Conservation (phyloP, 2,113 vertebrate genomes). For the Macquaria ambigua region DNA sequence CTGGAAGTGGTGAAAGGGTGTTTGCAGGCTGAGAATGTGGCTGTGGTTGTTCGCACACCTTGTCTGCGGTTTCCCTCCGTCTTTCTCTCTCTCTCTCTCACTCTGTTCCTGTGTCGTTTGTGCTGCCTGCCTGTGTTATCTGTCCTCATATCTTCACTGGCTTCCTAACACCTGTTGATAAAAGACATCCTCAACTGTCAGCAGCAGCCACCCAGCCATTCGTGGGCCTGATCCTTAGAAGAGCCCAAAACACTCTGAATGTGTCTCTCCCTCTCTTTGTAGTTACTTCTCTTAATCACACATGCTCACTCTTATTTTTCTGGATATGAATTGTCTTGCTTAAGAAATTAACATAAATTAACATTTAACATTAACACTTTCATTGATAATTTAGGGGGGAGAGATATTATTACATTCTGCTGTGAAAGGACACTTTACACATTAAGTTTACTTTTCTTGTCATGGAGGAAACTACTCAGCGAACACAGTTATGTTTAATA, state of each 20-base stretch:
- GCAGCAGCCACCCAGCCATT: constrained; percentile 66
- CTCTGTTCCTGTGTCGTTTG: constrained; percentile 35
- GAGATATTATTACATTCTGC: not conserved
- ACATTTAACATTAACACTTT: no score
- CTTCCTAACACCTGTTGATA: constrained; percentile 87
- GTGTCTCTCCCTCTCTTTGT: constrained; percentile 32
- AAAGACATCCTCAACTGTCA: constrained; percentile 85
- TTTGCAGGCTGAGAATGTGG: constrained; percentile 74
- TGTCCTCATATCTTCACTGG: constrained; percentile 81
- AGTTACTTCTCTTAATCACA: not conserved
- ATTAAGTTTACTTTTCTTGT: not conserved
- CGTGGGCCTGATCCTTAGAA: constrained; percentile 12
- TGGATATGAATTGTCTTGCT: not conserved
- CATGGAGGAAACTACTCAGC: not conserved
- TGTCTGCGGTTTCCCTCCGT: constrained; percentile 54
- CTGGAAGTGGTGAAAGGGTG: constrained; percentile 74
- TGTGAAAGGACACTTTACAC: not conserved
- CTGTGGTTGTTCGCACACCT: constrained; percentile 66
- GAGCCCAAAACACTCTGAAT: constrained; percentile 38
- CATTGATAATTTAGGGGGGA: not conserved
- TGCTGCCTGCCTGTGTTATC: constrained; percentile 70
- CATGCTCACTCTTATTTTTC: not conserved
- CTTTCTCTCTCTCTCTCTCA: constrained; percentile 31
- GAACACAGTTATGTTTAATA: not conserved
- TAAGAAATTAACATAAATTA: no score